Evolutionary conservation across 2,797 vertebrate genomes (phyloP).

Genomic region (Coreius guichenoti): DNA sequence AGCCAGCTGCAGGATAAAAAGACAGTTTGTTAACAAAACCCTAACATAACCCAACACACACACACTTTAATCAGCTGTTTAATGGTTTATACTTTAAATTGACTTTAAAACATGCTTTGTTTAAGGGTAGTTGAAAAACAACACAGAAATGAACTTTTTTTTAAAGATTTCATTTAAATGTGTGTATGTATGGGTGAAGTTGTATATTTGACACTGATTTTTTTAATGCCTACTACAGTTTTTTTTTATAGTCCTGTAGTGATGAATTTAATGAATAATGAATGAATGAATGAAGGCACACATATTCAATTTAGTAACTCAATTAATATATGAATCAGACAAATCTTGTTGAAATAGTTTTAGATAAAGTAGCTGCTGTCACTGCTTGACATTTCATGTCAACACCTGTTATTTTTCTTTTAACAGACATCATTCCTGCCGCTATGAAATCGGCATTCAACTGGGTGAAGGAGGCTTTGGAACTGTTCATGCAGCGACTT

Average conservation of each 20-base stretch:
- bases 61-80: neutral
- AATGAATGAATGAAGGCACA: no score
- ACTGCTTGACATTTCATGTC: no score
- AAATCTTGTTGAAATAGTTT: no score
- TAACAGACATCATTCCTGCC: no score
- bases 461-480: neutral
- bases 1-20: no score
- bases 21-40: neutral
- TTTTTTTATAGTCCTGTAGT: neutral
- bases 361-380: no score
- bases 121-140: neutral
- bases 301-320: no score
- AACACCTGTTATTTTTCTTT: no score
- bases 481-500: neutral
- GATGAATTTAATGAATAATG: no score
- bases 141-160: neutral
- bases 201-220: neutral
- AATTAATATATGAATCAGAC: no score
- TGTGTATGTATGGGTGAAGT: neutral
- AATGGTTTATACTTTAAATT: neutral
- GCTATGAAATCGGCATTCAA: no score
- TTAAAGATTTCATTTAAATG: neutral
- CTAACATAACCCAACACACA: no score
- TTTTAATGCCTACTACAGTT: neutral
- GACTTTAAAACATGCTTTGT: neutral